Conservation (phyloP, 2,797 vertebrate species). For the Lepilemur septentrionalis region DNA sequence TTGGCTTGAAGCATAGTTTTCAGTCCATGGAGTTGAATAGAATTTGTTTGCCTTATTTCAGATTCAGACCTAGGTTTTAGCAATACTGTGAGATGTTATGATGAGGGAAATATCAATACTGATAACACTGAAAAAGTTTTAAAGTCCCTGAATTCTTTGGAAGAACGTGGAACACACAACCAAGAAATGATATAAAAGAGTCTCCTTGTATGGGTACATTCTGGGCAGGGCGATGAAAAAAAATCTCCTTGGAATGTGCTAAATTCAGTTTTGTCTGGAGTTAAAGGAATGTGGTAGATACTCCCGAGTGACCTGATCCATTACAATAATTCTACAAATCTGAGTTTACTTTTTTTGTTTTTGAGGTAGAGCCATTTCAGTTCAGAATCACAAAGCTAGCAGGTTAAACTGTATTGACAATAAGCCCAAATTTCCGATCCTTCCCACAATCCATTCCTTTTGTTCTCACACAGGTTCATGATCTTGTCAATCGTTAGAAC, state of each 20-base stretch:
- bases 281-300: background rate
- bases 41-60: constrained; percentile 24
- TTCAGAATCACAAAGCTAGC: background rate
- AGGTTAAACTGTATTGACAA: background rate
- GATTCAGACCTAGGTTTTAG: background rate
- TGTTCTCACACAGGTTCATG: background rate
- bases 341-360: constrained; percentile 12
- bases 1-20: background rate
- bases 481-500: background rate
- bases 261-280: constrained; percentile 40
- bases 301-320: background rate
- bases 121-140: background rate
- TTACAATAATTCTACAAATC: background rate
- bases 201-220: constrained; percentile 16
- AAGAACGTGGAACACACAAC: background rate
- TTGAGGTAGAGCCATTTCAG: background rate
- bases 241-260: constrained; percentile 19
- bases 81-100: background rate
- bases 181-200: background rate
- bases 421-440: background rate
- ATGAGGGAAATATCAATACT: background rate
- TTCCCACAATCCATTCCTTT: background rate
- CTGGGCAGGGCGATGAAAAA: background rate
- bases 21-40: background rate
- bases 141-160: constrained; percentile 28